Evolutionary conservation across 2,113 vertebrate species (phyloP), one percentile per base, ranked within the genome.

Genomic region (Megaceryle torquata): DNA sequence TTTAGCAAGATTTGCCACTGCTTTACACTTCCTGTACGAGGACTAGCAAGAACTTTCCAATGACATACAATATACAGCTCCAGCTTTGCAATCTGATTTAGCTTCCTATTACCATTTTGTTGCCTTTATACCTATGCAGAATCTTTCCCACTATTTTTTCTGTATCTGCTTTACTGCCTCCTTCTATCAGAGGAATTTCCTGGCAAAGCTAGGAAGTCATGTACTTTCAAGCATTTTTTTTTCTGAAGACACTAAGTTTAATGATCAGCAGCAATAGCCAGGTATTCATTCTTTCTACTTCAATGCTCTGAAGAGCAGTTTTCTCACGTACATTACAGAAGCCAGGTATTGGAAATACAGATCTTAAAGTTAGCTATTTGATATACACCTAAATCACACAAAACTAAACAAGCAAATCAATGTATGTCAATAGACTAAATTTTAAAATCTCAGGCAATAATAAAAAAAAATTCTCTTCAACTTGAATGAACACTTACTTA

Each of bases 401-500:
- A 37, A 89, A 65, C 9, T 24, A 69, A 88, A 57, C 65, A 86
- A 79, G 57, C 33, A 87, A 75, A 84, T 33, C 61, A 53, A 76
- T 64, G 53, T 26, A 68, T 37, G 28, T 50, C 67, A 92, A 22
- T 39, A 35, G 60, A 33, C 48, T 43, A 33, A 44, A 85, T 39
- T 16, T 57, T 13, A 26, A 24, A 61, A 80, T 97, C 59, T 77
- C 57, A n/a, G 76, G 63, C 63, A 85, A 91, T 60, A 85, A 53
- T 37, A 78, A 50, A 50, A 13, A 51, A 51, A 76, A 51, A 24
- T 28, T 85, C 69, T 88, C 61, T 46, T 67, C 28, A 56, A 79
- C 44, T 89, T 72, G 69, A 94, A 85, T 91, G 82, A 92, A 95
- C 79, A 76, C 72, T 74, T 80, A 76, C 72, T 74, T 80, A 15